Evolutionary conservation across 2,113 vertebrate species (phyloP).

Genomic region (Microcebus tavaratra): DNA sequence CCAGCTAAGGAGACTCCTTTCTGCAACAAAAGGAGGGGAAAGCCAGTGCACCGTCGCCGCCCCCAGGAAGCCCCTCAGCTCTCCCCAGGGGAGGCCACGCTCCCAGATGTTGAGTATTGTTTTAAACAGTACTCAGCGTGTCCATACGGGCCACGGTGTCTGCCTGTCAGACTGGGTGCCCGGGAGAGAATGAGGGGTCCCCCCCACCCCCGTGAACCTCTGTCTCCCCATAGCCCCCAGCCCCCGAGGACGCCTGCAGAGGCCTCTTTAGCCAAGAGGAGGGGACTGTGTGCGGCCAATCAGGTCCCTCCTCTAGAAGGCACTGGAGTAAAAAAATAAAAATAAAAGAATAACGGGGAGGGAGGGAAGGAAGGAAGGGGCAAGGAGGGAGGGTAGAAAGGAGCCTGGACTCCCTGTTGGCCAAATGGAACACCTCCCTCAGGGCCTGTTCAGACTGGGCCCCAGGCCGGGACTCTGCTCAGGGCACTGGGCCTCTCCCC

Average conservation of each 20-base stretch:
- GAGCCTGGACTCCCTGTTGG: background rate
- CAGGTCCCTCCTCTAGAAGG: background rate
- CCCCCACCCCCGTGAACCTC: no score
- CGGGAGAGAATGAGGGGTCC: background rate
- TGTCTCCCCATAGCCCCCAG: no score
- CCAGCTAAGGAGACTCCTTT: background rate
- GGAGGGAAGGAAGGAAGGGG: no score
- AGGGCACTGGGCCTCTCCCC: background rate
- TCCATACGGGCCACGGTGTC: background rate
- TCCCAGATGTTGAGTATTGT: background rate
- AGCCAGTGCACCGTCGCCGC: background rate
- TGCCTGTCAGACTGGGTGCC: background rate
- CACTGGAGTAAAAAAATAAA: no score
- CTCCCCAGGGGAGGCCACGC: background rate
- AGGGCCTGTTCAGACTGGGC: background rate
- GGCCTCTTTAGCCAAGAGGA: background rate
- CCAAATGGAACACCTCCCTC: background rate
- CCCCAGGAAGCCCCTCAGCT: constrained; percentile 24
- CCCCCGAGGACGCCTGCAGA: background rate
- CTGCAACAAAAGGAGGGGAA: background rate
- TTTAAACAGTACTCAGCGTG: fast-evolving
- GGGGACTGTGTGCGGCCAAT: background rate
- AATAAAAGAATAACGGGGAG: no score
- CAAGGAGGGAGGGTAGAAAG: fast-evolving
- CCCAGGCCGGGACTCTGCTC: background rate